Base-by-base conservation (phyloP, 2,797 vertebrate species). In the Hozukius guyotensis region DNA sequence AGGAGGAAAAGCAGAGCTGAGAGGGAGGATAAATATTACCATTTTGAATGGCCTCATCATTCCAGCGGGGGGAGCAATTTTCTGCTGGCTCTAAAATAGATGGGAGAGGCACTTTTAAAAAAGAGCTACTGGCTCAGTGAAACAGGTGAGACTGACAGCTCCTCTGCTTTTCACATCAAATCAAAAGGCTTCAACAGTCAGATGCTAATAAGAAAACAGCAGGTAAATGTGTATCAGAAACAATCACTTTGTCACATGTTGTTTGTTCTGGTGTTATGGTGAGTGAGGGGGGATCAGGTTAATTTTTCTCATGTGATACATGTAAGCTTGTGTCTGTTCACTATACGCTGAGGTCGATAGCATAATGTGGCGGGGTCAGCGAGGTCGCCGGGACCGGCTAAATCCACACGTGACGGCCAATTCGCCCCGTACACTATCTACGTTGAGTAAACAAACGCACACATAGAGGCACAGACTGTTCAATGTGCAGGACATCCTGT, bases 11-110 rank as follows among this genome's bases (percentile, higher is more conserved):
- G 71, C 70, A 87, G 80, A 60, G 85, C 67, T 49, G 87, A 87
- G 76, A 83, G 73, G 56, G 82, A 88, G 83, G 81, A 52, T 65
- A 59, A 83, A 87, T 84, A 87, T 92, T 95, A 95, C 95, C 94
- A 93, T 95, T 95, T 85, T 95, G 95, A 92, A 93, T 90, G 87
- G 92, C 89, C 84, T 95, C 95, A 92, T 95, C 93, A 92, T 94
- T 95, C 95, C 94, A 95, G 90, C 86, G 63, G 86, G 92, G 91
- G 87, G 90, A 92, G 92, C 93, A 93, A 88, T 93, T 95, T 92
- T 94, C 94, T 94, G 92, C 91, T 89, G 93, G 93, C 87, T 95
- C 94, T 95, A 86, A 92, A 95, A 94, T 36, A 93, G 89, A 95
- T 11, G 76, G 68, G 83, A 94, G 82, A 95, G 80, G 75, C 80